These are phyloP conservation scores for Willowsia nigromaculata DNA, from an alignment of 2,888 invertebrate species.

Conservation along the genomic window DNA sequence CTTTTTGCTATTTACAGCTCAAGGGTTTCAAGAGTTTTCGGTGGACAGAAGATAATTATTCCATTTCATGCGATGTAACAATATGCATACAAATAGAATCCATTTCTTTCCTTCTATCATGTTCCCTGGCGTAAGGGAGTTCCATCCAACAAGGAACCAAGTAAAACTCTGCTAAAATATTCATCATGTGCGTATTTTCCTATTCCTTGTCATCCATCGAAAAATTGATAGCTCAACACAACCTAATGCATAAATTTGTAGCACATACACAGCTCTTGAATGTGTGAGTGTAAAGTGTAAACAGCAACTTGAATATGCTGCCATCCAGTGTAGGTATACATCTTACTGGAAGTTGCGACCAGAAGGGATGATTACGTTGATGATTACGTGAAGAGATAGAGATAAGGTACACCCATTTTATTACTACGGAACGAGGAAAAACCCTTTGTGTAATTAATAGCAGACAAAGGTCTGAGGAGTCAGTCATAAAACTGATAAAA, in stretches of 20 bases:
- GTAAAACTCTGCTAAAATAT: neutral
- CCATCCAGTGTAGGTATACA: too few relatives aligned
- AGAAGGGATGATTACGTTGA: neutral
- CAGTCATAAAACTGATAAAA: conserved; percentile 28
- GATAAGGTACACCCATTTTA: conserved; percentile 32
- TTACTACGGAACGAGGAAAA: conserved; percentile 18
- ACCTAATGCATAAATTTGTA: neutral
- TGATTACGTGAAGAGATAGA: conserved; percentile 13
- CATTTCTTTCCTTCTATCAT: neutral
- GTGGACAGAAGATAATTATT: too few relatives aligned
- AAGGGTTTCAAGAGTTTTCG: too few relatives aligned
- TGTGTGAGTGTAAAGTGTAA: too few relatives aligned
- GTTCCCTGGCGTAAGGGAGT: neutral
- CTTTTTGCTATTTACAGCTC: too few relatives aligned
- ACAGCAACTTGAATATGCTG: too few relatives aligned
- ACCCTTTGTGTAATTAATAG: conserved; percentile 49
- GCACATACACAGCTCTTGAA: neutral
- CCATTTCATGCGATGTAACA: too few relatives aligned
- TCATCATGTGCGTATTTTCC: conserved; percentile 6
- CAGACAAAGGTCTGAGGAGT: conserved; percentile 3
- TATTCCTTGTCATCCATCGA: neutral
- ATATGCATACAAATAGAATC: neutral
- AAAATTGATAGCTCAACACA: conserved; percentile 14
- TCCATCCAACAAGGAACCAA: neutral
- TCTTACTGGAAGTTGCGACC: neutral